These are phyloP conservation scores for Mesochorus sp. DNA, from an alignment of 2,888 invertebrate genomes.

Conservation along the genomic window DNA sequence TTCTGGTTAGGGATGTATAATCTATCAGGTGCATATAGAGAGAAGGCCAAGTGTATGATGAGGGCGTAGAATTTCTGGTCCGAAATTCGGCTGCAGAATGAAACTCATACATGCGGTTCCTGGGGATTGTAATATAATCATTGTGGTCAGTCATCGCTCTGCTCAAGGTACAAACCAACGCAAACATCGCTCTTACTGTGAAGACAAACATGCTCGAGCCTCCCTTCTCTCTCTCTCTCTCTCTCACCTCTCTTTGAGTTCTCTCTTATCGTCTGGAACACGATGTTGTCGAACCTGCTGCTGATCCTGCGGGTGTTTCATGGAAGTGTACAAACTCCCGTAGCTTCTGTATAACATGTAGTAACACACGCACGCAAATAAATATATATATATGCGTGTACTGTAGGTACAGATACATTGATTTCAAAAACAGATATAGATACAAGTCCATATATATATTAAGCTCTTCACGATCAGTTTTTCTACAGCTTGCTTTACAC, in stretches of 20 bases:
- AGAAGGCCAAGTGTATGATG: neutral
- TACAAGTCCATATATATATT: neutral
- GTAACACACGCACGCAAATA: neutral
- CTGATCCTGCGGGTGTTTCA: conserved; percentile 33
- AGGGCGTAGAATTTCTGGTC: neutral
- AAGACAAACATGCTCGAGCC: conserved; percentile 47
- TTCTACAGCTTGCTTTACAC: conserved; percentile 25
- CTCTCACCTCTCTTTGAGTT: neutral
- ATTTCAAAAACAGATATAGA: no score
- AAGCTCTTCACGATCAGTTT: conserved; percentile 22
- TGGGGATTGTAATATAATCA: conserved; percentile 49
- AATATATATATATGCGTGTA: neutral
- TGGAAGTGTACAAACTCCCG: conserved; percentile 11
- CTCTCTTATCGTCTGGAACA: neutral
- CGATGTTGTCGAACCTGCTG: conserved; percentile 38
- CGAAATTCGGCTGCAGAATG: conserved; percentile 13
- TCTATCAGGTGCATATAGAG: neutral
- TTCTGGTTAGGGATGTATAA: conserved; percentile 4
- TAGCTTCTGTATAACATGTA: conserved; percentile 3
- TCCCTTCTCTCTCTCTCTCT: neutral
- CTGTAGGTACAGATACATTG: neutral
- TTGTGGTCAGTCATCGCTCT: conserved; percentile 53
- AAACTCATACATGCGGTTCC: conserved; percentile 20
- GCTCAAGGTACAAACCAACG: conserved; percentile 43
- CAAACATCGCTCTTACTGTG: conserved; percentile 45